A percentile compares a stretch with the other conserved stretches of the same genome.
Evolutionary conservation across 1,140 invertebrate genomes (phyloP).

Genomic region (Helicoverpa zea): DNA sequence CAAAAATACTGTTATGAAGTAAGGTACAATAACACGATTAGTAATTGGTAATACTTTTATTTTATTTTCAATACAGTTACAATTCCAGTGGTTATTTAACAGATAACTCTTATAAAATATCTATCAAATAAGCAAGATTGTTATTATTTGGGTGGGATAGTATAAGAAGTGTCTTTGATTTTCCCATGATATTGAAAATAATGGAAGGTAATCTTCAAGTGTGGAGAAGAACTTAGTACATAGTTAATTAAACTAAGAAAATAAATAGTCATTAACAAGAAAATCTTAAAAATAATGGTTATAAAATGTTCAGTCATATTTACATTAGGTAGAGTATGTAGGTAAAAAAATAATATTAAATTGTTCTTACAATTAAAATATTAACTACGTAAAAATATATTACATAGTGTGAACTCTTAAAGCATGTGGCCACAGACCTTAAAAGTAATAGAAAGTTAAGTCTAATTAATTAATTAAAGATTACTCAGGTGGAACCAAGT

Average conservation of each 20-base stretch:
- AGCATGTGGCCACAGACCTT: conserved; percentile 68
- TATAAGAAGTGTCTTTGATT: conserved; percentile 20
- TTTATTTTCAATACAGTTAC: conserved; percentile 38
- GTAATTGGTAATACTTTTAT: conserved; percentile 36
- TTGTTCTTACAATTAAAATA: conserved; percentile 12
- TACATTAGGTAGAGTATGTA: conserved; percentile 34
- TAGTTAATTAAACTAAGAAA: conserved; percentile 36
- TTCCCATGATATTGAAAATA: conserved; percentile 11
- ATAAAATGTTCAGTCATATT: conserved; percentile 49
- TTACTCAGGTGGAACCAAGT: conserved; percentile 75
- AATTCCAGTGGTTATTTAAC: conserved; percentile 44
- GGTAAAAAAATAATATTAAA: conserved; percentile 22
- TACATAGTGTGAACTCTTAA: conserved; percentile 51
- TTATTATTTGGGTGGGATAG: conserved; percentile 35
- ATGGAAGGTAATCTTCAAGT: background rate
- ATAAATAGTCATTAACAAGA: conserved; percentile 46
- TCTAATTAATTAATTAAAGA: conserved; percentile 55
- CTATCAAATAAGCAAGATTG: conserved; percentile 36
- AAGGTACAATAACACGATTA: background rate
- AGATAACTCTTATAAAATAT: conserved; percentile 26
- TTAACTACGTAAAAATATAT: conserved; percentile 41
- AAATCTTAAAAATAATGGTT: conserved; percentile 44
- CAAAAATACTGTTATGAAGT: background rate
- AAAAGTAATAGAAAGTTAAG: conserved; percentile 54
- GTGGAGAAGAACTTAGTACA: conserved; percentile 11